Evolutionary conservation across 2,797 vertebrate species (phyloP), one percentile per base, ranked within the genome.

Genomic region (Schizopygopsis malacanthus): DNA sequence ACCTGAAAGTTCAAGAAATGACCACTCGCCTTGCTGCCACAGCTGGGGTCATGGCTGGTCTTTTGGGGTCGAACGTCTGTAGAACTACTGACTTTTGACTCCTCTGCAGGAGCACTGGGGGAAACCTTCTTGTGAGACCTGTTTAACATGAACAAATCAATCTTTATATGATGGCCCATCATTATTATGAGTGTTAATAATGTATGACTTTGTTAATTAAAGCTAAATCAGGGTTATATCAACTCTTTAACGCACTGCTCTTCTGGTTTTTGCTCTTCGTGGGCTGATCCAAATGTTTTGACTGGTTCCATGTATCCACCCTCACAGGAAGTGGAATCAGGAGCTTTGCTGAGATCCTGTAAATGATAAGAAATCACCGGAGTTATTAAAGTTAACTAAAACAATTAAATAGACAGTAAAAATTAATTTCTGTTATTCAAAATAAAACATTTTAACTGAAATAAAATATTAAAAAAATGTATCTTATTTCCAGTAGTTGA

Each of bases 11-110:
- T 4, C 4, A 25, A 84, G 10, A 52, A 69, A 71, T n/a, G 6
- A 50, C 12, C 15, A 79, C 93, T 15, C 73, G 96, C 97, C 95
- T 97, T 95, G 0, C 87, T 92, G 67, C 94, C 96, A 89, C 97
- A 98, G 81, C 91, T 89, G 65, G 86, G 91, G 52, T 92, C 87
- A 0, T 94, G 95, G 33, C 78, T 93, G 15, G 95, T 94, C 70
- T 93, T 93, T 43, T 85, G 86, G 70, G 95, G 95, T 37, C 93
- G 93, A 73, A 88, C 72, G 72, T 89, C 90, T 70, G 4, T 79
- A 16, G 92, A 92, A 11, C 91, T 91, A 2, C 43, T 18, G 4
- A 90, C 92, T 81, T 89, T 87, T 45, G 79, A 22, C 63, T 85
- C 83, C 37, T 86, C 85, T 47, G 61, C 69, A 45, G 85, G 39